Conservation (phyloP, 2,113 vertebrate species). For the Neolamprologus hecqui region DNA sequence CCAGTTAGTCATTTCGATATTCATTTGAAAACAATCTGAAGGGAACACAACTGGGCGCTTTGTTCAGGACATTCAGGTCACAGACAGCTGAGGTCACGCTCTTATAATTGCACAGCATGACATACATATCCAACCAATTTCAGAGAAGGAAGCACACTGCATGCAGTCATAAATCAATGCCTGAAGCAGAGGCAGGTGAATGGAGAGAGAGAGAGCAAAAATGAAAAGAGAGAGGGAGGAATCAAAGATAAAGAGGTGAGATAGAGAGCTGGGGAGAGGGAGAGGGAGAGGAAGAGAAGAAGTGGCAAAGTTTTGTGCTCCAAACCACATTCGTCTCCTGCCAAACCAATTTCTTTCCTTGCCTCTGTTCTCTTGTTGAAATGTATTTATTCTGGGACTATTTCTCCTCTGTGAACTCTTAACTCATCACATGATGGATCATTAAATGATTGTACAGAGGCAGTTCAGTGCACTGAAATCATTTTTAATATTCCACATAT, state of each 20-base stretch:
- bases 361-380: background rate
- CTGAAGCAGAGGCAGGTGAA: constrained; percentile 13
- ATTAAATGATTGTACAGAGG: background rate
- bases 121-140: constrained; percentile 41
- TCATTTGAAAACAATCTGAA: constrained; percentile 4
- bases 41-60: background rate
- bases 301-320: background rate
- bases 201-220: background rate
- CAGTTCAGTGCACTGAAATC: background rate
- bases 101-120: constrained; percentile 42
- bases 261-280: background rate
- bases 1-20: background rate
- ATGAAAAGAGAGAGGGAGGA: background rate
- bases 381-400: constrained; percentile 8
- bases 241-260: background rate
- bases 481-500: constrained; percentile 3
- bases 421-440: constrained; percentile 19
- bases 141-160: constrained; percentile 14
- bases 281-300: background rate
- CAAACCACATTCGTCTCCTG: constrained; percentile 5
- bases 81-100: constrained; percentile 28
- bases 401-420: constrained; percentile 18
- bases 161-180: constrained; percentile 42
- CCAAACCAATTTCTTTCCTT: background rate
- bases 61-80: constrained; percentile 27